Evolutionary conservation across 2,113 vertebrate species (phyloP), one percentile per base, ranked within the genome.

Genomic region (Mus spicilegus): DNA sequence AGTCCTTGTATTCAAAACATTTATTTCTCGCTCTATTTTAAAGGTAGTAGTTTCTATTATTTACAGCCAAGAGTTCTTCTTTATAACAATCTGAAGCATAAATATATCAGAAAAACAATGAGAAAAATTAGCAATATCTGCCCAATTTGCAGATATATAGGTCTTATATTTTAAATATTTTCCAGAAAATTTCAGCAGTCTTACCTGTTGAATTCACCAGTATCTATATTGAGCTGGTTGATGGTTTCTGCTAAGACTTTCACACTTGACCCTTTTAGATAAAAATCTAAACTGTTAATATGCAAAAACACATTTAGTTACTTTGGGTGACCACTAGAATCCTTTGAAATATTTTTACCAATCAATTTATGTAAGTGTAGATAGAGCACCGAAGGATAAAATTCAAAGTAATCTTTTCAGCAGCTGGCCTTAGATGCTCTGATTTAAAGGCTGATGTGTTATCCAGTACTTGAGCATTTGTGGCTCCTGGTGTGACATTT

Each of bases 131-230:
- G 89, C 94, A 36, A 19, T 46, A 51, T n/a, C 12, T 63, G 28
- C 16, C 80, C 56, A 8, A n/a, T 91, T 33, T 61, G 33, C 13
- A 93, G 30, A 67, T 82, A 88, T 58, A 11, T n/a, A 81, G 22
- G 46, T 90, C 46, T 84, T 73, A 89, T 54, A 87, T 76, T 30
- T 46, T 63, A 67, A 93, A 58, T 7, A n/a, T 61, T 86, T 95
- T 90, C 76, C 93, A 92, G 67, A 90, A 67, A 63, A 14, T 67
- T 81, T 95, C n/a, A 90, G 56, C 70, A 96, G 42, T 67, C 24
- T 58, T 94, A 26, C 22, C 13, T 82, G 12, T 63, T 69, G 54
- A 69, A 73, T 69, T 93, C 33, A 76, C 39, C 67, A 88, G 65
- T 89, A 87, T 87, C 84, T 92, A 46, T 20, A 58, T 49, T 80